Percentiles rank a stretch among this genome's conserved stretches.
Conservation (phyloP, 2,113 vertebrate genomes). For the Leucopsar rothschildi region DNA sequence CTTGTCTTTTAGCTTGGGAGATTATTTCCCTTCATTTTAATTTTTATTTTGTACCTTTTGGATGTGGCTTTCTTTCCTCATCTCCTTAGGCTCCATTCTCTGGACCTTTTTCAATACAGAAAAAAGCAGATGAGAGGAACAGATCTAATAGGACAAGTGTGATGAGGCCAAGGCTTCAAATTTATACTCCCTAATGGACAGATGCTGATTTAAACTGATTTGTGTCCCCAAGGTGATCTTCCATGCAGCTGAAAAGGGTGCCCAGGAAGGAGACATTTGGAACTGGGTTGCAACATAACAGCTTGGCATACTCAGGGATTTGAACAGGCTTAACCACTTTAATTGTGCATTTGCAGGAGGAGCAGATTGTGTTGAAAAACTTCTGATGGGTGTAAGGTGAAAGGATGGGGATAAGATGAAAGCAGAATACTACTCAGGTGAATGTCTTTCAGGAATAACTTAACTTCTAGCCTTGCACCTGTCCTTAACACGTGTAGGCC, state of each 20-base stretch:
- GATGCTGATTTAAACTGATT: background rate
- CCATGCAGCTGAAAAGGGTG: background rate
- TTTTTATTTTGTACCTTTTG: background rate
- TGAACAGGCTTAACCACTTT: background rate
- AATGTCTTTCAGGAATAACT: background rate
- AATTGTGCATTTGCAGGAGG: background rate
- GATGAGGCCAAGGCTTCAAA: background rate
- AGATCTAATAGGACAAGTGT: background rate
- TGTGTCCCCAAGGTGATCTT: fast-evolving
- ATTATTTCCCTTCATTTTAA: background rate
- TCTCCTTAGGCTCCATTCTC: background rate
- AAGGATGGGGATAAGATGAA: background rate
- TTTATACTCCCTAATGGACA: background rate
- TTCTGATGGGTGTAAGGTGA: background rate
- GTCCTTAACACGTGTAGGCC: background rate
- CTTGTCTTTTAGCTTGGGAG: fast-evolving
- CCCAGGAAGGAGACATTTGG: background rate
- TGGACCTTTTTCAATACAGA: background rate
- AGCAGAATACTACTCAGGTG: background rate
- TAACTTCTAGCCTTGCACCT: background rate
- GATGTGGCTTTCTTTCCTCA: background rate
- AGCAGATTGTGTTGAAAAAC: background rate
- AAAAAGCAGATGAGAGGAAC: background rate
- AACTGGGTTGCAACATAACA: background rate
- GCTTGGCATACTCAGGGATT: background rate